Evolutionary conservation across 92 coral and sea anemone genomes (phyloP), one percentile per base, ranked within the genome.

Genomic region (Galaxea fascicularis): DNA sequence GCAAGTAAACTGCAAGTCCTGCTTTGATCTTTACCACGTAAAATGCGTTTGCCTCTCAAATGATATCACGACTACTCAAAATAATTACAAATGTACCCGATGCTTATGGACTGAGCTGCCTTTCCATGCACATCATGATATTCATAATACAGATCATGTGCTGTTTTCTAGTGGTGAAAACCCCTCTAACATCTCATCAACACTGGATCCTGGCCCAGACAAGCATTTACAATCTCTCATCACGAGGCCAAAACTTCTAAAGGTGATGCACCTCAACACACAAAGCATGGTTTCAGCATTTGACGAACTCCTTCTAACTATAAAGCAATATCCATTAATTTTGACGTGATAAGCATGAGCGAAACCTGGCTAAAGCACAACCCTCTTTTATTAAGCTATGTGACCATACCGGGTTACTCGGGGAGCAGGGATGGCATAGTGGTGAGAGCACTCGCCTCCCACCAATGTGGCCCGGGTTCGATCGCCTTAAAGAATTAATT

Each of bases 321-420:
- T 89, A 75, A 70, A 79, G 77, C 73, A 76, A 30, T 89, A 89
- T 46, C 87, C 93, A 8, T n/a, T n/a, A n/a, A n/a, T n/a, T 46
- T 46, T 46, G 51, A 46, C 51, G 51, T 46, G 51, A 46, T 46
- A 46, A 46, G 51, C 51, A 56, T 89, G 82, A 85, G 86, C 44
- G 93, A 89, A 54, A 89, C 93, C 12, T 89, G 90, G 89, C 83
- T 89, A 4, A 89, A 89, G 49, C 62, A 84, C 26, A 77, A 89
- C 68, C 80, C 65, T 21, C 82, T 75, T 24, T 74, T 89, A 35
- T 15, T 89, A 22, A 44, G 78, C 16, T 73, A 85, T 66, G 90
- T 89, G 16, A 35, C 85, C 45, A 79, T 89, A 18, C 90, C 90
- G 13, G 85, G 89, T 7, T 46, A 46, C n/a, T n/a, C n/a, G n/a